phyloP scores from a whole-genome alignment of 1,140 invertebrate genomes.

The Pseudachorutes palmiensis region DNA sequence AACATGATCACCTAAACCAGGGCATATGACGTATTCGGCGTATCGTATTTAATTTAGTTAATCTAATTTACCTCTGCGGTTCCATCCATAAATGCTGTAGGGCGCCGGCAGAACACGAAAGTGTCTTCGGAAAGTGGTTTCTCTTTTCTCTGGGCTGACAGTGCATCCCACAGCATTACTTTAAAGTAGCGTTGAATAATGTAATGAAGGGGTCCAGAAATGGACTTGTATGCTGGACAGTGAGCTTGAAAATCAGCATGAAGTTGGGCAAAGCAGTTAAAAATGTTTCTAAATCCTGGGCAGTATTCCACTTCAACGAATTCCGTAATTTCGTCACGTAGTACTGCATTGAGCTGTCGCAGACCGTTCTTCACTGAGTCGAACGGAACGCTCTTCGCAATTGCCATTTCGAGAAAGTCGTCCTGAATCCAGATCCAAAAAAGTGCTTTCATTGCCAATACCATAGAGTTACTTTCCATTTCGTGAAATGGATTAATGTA shows the following conservation, averaged over 20 bases:
- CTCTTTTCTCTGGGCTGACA: neutral
- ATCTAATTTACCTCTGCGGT: constrained; percentile 11
- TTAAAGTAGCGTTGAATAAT: neutral
- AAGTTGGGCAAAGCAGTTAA: too few relatives aligned
- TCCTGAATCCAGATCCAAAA: constrained; percentile 7
- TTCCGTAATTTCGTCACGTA: neutral
- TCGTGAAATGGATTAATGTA: constrained; percentile 10
- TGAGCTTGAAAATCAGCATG: too few relatives aligned
- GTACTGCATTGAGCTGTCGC: neutral
- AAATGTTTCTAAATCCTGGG: neutral
- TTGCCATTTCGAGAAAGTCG: neutral
- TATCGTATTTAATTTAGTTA: too few relatives aligned
- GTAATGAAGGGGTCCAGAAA: neutral
- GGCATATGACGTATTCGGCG: too few relatives aligned
- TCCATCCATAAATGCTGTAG: constrained; percentile 8
- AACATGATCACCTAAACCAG: too few relatives aligned
- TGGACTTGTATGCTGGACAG: neutral
- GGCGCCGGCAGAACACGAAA: neutral
- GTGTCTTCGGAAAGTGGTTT: neutral
- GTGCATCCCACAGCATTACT: neutral
- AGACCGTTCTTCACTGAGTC: neutral
- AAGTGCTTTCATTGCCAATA: neutral
- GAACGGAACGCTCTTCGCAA: constrained; percentile 7
- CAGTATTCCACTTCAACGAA: neutral
- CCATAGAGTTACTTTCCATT: neutral